Conservation (phyloP, 2,797 vertebrate genomes). For the Pygocentrus nattereri region DNA sequence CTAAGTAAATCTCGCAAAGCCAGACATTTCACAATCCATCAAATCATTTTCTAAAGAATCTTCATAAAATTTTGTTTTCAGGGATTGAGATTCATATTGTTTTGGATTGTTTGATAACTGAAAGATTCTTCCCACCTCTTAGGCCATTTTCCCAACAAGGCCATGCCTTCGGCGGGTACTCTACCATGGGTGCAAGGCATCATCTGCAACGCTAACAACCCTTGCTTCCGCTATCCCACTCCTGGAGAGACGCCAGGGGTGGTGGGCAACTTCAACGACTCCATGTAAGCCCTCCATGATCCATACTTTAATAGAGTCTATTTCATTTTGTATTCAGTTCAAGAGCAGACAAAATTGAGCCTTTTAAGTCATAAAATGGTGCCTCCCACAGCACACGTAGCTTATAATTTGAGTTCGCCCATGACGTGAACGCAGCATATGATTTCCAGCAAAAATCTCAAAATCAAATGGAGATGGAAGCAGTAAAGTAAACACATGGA, state of each 20-base stretch:
- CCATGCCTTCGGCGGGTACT: constrained; percentile 96
- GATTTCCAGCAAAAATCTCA: too few relatives aligned
- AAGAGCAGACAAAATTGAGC: background rate
- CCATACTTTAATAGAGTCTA: background rate
- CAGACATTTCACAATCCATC: background rate
- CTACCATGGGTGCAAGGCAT: constrained; percentile 98
- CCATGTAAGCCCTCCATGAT: constrained; percentile 79
- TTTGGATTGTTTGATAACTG: constrained; percentile 50
- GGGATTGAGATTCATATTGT: too few relatives aligned
- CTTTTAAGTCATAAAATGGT: background rate
- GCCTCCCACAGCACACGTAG: background rate
- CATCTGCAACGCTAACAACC: constrained; percentile 98
- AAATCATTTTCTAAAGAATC: background rate
- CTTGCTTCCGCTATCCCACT: constrained; percentile 95
- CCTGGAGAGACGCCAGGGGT: constrained; percentile 89
- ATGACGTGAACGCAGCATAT: background rate
- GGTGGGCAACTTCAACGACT: constrained; percentile 88
- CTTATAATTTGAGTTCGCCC: background rate
- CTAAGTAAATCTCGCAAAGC: background rate
- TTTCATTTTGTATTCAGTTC: background rate
- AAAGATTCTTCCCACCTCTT: constrained; percentile 54
- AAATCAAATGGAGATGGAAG: background rate
- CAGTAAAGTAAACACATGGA: constrained; percentile 1
- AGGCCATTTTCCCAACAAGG: constrained; percentile 99
- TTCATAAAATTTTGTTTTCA: background rate